Evolutionary conservation across 1,140 invertebrate species (phyloP).

Genomic region (Chelonus insularis): DNA sequence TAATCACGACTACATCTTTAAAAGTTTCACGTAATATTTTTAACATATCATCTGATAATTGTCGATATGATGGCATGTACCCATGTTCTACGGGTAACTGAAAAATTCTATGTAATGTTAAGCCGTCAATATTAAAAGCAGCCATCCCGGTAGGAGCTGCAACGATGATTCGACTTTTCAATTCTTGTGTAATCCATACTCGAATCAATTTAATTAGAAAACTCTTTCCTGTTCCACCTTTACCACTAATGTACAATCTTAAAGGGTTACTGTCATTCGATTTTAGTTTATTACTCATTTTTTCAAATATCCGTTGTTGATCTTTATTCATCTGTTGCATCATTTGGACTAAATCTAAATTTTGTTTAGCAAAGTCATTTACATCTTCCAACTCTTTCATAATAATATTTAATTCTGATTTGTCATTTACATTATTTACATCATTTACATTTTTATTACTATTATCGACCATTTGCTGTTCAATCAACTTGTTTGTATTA

Average conservation of each 20-base stretch:
- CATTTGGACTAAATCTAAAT: background rate
- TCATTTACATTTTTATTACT: background rate
- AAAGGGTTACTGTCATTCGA: background rate
- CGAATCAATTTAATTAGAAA: slow-evolving; percentile 4
- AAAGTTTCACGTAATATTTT: slow-evolving; percentile 11
- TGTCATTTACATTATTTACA: background rate
- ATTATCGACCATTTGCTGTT: background rate
- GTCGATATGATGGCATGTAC: slow-evolving; percentile 1
- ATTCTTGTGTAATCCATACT: background rate
- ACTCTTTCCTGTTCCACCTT: slow-evolving; percentile 14
- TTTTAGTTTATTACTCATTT: background rate
- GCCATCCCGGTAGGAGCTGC: slow-evolving; percentile 17
- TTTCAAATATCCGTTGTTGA: background rate
- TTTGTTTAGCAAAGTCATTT: background rate
- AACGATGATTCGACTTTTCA: background rate
- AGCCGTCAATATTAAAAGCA: slow-evolving; percentile 7
- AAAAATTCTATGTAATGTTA: slow-evolving; percentile 11
- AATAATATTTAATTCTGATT: background rate
- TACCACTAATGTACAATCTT: background rate
- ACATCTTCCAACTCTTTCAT: background rate
- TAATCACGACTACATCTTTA: slow-evolving; percentile 2
- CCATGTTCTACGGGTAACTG: slow-evolving; percentile 13
- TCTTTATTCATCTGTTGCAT: background rate
- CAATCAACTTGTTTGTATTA: background rate
- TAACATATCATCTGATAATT: slow-evolving; percentile 5